Percentiles rank a stretch among this genome's conserved stretches.
Evolutionary conservation across 1,140 invertebrate species (phyloP).

Genomic region (Schlechtendalia chinensis): DNA sequence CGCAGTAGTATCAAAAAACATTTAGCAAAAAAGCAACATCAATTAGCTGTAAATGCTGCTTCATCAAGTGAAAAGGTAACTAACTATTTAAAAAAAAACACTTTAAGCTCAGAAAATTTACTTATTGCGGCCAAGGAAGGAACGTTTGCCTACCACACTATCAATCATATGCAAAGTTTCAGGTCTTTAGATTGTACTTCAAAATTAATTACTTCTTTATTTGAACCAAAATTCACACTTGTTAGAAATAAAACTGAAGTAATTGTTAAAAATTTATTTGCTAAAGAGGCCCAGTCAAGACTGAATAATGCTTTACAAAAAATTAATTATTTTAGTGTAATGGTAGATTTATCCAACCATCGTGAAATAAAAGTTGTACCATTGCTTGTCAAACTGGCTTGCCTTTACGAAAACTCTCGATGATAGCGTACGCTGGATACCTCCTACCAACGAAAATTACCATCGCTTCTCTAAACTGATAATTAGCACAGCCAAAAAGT

Average conservation of each 20-base stretch:
- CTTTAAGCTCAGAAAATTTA: conserved; percentile 19
- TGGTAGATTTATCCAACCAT: conserved; percentile 53
- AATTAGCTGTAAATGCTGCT: neutral
- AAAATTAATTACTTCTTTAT: conserved; percentile 51
- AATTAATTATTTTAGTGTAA: conserved; percentile 51
- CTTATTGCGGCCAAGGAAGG: conserved; percentile 51
- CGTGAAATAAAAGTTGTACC: conserved; percentile 53
- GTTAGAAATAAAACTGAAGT: conserved; percentile 51
- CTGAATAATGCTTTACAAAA: conserved; percentile 50
- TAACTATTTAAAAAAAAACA: conserved; percentile 1
- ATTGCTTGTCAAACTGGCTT: too few relatives aligned
- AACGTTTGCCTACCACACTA: conserved; percentile 53
- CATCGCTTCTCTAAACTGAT: too few relatives aligned
- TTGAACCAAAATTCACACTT: conserved; percentile 49
- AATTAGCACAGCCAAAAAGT: too few relatives aligned
- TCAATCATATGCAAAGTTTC: conserved; percentile 50
- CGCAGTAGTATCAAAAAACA: conserved; percentile 7
- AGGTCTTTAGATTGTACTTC: conserved; percentile 53
- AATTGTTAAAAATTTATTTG: conserved; percentile 52
- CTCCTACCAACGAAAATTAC: too few relatives aligned
- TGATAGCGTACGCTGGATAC: too few relatives aligned
- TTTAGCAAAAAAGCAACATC: neutral
- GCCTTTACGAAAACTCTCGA: too few relatives aligned
- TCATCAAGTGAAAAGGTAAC: neutral
- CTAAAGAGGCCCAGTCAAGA: conserved; percentile 50